Evolutionary conservation across 2,113 vertebrate genomes (phyloP).

Genomic region (Nicator chloris): DNA sequence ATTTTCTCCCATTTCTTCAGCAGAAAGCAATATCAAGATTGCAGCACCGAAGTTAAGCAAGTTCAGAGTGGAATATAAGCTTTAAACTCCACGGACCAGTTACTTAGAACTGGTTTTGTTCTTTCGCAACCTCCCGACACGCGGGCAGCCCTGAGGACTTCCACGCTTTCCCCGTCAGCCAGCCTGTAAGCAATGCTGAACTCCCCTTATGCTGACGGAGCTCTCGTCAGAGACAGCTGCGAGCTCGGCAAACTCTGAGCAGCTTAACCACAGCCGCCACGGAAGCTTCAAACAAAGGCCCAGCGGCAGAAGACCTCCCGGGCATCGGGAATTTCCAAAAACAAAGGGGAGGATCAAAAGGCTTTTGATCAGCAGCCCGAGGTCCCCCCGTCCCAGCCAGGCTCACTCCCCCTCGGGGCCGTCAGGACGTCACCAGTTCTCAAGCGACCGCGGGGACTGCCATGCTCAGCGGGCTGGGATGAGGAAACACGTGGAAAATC

Average conservation of each 20-base stretch:
- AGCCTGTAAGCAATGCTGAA: accelerated
- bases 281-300: background rate
- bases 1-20: background rate
- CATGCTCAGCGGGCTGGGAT: background rate
- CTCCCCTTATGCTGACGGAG: accelerated
- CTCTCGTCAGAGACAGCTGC: no score
- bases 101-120: background rate
- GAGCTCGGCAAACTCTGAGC: background rate
- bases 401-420: no score
- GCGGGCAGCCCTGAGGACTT: background rate
- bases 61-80: background rate
- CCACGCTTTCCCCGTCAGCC: accelerated
- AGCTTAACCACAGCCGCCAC: background rate
- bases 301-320: background rate
- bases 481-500: background rate
- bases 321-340: background rate
- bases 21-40: background rate
- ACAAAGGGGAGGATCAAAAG: background rate
- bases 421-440: background rate
- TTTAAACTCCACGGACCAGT: background rate
- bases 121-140: background rate
- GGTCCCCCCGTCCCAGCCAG: background rate
- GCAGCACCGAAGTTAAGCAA: background rate
- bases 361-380: background rate
- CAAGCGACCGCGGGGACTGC: background rate